Conservation (phyloP, 2,113 vertebrate species). For the Hylia prasina region DNA sequence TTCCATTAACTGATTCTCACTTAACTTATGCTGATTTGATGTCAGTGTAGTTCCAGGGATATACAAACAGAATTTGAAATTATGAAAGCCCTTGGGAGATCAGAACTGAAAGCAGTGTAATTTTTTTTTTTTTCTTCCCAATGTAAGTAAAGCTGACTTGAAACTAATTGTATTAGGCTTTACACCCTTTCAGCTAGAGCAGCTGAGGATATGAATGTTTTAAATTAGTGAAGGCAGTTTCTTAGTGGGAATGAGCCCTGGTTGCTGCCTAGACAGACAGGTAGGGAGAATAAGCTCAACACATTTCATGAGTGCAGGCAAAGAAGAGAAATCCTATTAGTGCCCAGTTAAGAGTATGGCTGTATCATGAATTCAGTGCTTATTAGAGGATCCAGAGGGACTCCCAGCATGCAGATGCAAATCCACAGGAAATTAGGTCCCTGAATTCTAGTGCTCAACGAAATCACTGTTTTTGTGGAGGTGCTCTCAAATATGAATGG, state of each 20-base stretch:
- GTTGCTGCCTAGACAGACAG: neutral
- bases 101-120: neutral
- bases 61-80: neutral
- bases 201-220: slow-evolving; percentile 9
- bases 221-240: slow-evolving; percentile 31
- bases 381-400: neutral
- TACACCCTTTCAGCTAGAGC: neutral
- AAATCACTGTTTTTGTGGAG: neutral
- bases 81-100: neutral
- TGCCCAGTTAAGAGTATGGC: slow-evolving; percentile 12
- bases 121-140: neutral
- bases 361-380: neutral
- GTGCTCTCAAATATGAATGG: neutral
- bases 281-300: slow-evolving; percentile 6
- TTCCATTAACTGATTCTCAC: slow-evolving; percentile 7
- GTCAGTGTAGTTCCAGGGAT: neutral
- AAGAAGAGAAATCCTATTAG: slow-evolving; percentile 33
- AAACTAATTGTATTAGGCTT: slow-evolving; percentile 32
- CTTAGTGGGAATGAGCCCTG: neutral
- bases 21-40: slow-evolving; percentile 2
- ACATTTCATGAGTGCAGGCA: neutral
- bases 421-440: neutral
- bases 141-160: neutral
- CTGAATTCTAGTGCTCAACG: neutral
- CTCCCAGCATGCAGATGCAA: neutral